Evolutionary conservation across 2,797 vertebrate genomes (phyloP).

Genomic region (Falco concolor): DNA sequence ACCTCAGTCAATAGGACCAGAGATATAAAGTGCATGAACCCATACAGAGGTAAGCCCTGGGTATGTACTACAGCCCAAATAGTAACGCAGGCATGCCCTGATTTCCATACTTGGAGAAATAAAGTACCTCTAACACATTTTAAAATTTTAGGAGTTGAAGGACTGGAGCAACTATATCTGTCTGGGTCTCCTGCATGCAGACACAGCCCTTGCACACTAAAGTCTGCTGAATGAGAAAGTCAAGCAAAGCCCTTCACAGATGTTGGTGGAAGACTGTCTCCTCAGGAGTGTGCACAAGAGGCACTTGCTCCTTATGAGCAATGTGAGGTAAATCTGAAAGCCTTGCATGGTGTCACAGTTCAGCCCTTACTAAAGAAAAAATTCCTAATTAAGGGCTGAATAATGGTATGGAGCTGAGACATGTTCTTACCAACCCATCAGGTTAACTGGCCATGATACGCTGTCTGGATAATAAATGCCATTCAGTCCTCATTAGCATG

Average conservation of each 20-base stretch:
- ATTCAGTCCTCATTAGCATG: constrained; percentile 2
- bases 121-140: neutral
- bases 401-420: neutral
- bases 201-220: neutral
- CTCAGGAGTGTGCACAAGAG: neutral
- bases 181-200: neutral
- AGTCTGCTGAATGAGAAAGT: neutral
- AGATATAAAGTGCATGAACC: neutral
- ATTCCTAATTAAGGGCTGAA: constrained; percentile 6
- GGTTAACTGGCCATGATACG: neutral
- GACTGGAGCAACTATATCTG: neutral
- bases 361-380: neutral
- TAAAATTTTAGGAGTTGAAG: neutral
- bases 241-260: neutral
- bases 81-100: neutral
- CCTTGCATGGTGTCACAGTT: neutral
- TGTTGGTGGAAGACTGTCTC: neutral
- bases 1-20: neutral
- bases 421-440: constrained; percentile 1
- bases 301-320: neutral
- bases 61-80: neutral
- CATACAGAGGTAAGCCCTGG: neutral
- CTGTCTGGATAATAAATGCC: constrained; percentile 31
- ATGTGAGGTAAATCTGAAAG: neutral
- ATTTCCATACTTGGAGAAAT: neutral